A percentile compares a stretch with the other conserved stretches of the same genome.
phyloP scores from a whole-genome alignment of 2,888 invertebrate species.

The Eretmocerus hayati region DNA sequence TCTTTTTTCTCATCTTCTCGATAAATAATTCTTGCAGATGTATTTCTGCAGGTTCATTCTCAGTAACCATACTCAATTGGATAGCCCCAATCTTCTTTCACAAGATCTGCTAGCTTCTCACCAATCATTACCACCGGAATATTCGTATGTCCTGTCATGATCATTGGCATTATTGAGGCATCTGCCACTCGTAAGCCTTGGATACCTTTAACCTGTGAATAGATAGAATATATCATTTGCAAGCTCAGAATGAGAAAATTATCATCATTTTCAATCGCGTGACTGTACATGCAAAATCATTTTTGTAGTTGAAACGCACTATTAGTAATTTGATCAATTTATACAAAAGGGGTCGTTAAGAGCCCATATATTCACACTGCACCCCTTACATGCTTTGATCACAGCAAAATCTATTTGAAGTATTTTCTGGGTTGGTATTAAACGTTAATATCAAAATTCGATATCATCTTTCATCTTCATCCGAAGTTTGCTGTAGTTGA shows the following conservation, averaged over 20 bases:
- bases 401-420: background rate
- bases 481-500: too few species aligned
- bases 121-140: constrained; percentile 63
- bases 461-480: too few species aligned
- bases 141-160: constrained; percentile 58
- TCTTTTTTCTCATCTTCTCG: too few species aligned
- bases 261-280: background rate
- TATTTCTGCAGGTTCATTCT: too few species aligned
- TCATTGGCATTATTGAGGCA: constrained; percentile 59
- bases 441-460: too few species aligned
- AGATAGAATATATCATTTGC: background rate
- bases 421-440: too few species aligned
- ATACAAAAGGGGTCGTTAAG: too few species aligned
- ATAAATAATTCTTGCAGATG: background rate
- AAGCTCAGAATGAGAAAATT: background rate
- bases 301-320: too few species aligned
- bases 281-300: too few species aligned
- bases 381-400: too few species aligned
- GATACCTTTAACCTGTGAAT: constrained; percentile 48
- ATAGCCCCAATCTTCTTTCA: constrained; percentile 51
- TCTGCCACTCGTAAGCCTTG: constrained; percentile 58
- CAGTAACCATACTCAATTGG: background rate
- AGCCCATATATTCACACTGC: too few species aligned
- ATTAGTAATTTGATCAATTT: too few species aligned
- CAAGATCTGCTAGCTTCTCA: constrained; percentile 61